Base-by-base conservation (phyloP, 2,888 invertebrate genomes). In the Lottia scabra region DNA sequence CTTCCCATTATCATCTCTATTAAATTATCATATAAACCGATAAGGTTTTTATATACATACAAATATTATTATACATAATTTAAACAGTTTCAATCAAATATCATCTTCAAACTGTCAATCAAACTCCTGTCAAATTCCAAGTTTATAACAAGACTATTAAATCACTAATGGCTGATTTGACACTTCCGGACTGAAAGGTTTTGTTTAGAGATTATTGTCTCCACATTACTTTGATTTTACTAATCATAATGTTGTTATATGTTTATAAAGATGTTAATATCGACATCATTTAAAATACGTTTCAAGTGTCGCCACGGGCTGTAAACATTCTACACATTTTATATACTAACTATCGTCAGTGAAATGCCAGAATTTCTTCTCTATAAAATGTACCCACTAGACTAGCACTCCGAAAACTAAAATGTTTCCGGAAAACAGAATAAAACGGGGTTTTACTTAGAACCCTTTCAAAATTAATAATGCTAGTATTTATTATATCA, bases 111-210 rank as follows among this genome's bases (percentile, higher is more conserved):
- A 23, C 56, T 56, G 56, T 56, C 56, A 56, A 19, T 56, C 56
- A 56, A 56, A 19, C 10, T 15, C 19, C 19, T 56, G 56, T 56
- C 56, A 56, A 23, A 23, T 15, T 56, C 10, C 19, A 23, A 19
- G 56, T 56, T 56, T 56, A 56, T 56, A 56, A 56, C 56, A 23
- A 56, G 19, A 23, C 13, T 56, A 56, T 56, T 56, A 56, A 56
- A 56, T 56, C 56, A 56, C 19, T 56, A 56, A 56, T 56, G 56
- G 56, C 19, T 56, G 56, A 56, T 56, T 56, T 56, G 56, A 56
- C 56, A 56, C 56, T 56, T 56, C 56, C 56, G 56, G 56, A 13
- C 56, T 56, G 56, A 23, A 23, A 23, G 23, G 23, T 23, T 56
- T n/a, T 56, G 23, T 56, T 56, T 56, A 56, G 56, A 56, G 56